Conservation (phyloP, 2,113 vertebrate genomes). For the Shinisaurus crocodilurus region DNA sequence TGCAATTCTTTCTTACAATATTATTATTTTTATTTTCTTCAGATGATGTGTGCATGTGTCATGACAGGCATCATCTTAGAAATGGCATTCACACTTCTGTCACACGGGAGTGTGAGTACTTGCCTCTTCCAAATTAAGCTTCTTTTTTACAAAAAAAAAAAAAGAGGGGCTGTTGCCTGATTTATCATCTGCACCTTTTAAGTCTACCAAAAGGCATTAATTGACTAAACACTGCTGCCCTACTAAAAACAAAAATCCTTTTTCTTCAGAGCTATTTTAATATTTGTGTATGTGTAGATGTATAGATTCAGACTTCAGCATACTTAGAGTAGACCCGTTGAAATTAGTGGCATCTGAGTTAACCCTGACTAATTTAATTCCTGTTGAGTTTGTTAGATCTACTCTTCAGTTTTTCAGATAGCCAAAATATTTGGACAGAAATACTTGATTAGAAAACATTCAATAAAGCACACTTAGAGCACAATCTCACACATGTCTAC, state of each 20-base stretch:
- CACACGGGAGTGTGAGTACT: too few relatives aligned
- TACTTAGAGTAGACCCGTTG: neutral
- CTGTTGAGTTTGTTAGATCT: too few relatives aligned
- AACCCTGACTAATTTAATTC: neutral
- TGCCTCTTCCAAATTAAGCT: too few relatives aligned
- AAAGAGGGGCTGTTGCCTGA: neutral
- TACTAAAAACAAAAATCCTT: neutral
- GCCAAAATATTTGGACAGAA: too few relatives aligned
- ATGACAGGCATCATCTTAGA: neutral
- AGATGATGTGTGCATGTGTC: too few relatives aligned
- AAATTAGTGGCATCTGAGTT: neutral
- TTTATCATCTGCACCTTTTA: neutral
- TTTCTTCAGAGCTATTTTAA: neutral
- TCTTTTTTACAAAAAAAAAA: too few relatives aligned
- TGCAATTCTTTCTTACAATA: too few relatives aligned
- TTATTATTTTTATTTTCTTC: too few relatives aligned
- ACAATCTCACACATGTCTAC: too few relatives aligned
- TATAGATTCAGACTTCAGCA: neutral
- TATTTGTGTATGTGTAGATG: neutral
- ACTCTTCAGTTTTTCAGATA: too few relatives aligned
- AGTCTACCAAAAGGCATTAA: neutral
- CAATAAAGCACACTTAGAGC: too few relatives aligned
- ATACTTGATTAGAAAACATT: too few relatives aligned
- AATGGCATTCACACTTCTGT: neutral
- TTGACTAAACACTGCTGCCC: neutral